Percentiles rank a stretch among this genome's conserved stretches.
Conservation (phyloP, 2,113 vertebrate genomes). For the Apteryx owenii region DNA sequence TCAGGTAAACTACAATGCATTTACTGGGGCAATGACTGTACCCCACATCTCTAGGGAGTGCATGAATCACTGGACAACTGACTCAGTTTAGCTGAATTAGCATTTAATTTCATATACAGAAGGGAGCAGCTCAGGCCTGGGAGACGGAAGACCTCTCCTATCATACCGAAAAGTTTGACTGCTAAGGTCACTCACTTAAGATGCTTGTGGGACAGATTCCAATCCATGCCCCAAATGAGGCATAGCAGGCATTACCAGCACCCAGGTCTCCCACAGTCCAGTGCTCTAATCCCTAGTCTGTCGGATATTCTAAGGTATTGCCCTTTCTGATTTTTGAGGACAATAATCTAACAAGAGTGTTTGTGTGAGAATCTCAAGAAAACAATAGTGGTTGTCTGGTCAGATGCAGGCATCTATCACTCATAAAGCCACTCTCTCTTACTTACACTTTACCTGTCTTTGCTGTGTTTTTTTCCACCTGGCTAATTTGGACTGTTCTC, state of each 20-base stretch:
- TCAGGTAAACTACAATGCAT: not conserved
- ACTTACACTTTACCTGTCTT: not conserved
- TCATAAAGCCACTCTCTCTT: not conserved
- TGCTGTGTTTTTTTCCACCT: not conserved
- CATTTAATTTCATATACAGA: not conserved
- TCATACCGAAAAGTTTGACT: no score
- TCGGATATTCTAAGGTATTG: not conserved
- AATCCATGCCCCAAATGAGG: no score
- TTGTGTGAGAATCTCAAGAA: not conserved
- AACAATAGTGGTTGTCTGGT: not conserved
- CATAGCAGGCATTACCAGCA: not conserved
- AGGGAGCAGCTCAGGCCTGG: not conserved
- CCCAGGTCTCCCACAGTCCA: no score
- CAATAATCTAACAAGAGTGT: not conserved
- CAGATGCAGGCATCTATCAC: not conserved
- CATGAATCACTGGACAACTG: not conserved
- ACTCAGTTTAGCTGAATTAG: not conserved
- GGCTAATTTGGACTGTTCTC: not conserved
- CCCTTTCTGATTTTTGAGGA: not conserved
- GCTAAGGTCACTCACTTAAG: no score
- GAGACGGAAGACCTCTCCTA: no score
- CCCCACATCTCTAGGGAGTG: not conserved
- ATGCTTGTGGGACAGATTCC: no score
- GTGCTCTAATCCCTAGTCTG: no score
- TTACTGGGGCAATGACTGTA: not conserved